These are phyloP conservation scores for Diacarnus erythraeanus DNA, from an alignment of 37 sponge, comb jelly and placozoan species.

Conservation along the genomic window DNA sequence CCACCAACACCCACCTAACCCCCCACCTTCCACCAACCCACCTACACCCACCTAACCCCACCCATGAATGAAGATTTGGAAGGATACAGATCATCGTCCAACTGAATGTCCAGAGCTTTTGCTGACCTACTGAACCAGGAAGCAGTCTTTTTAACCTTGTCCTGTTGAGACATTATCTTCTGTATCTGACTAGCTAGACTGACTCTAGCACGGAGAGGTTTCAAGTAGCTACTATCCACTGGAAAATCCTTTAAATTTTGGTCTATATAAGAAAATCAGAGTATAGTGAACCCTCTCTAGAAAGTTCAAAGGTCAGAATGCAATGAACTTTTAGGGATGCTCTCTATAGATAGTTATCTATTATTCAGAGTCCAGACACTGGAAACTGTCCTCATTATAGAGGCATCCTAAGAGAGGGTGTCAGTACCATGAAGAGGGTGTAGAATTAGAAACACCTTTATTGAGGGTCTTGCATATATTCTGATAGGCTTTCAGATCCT, in stretches of 20 bases:
- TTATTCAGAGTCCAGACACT: too few relatives aligned
- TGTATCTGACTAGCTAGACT: slow-evolving; percentile 64
- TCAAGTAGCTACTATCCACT: slow-evolving; percentile 52
- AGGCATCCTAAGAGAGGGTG: background rate
- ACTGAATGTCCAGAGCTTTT: slow-evolving; percentile 72
- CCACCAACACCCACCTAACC: too few relatives aligned
- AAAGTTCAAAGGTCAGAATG: background rate
- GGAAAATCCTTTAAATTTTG: slow-evolving; percentile 72
- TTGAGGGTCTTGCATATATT: slow-evolving; percentile 80
- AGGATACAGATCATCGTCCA: slow-evolving; percentile 67
- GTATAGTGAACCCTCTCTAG: background rate
- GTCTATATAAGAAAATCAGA: slow-evolving; percentile 16
- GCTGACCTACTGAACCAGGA: slow-evolving; percentile 66
- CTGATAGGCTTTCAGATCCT: slow-evolving; percentile 70
- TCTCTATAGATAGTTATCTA: too few relatives aligned
- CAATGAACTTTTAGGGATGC: background rate
- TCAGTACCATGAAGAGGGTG: background rate
- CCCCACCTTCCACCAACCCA: too few relatives aligned
- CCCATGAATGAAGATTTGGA: too few relatives aligned
- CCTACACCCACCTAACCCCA: too few relatives aligned
- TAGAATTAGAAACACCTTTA: slow-evolving; percentile 49
- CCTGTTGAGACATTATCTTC: slow-evolving; percentile 15
- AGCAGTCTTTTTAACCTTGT: slow-evolving; percentile 8
- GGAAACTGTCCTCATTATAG: too few relatives aligned
- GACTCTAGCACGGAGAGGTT: slow-evolving; percentile 44